Evolutionary conservation across 2,113 vertebrate genomes (phyloP), one percentile per base, ranked within the genome.

Genomic region (Narcine bancroftii): DNA sequence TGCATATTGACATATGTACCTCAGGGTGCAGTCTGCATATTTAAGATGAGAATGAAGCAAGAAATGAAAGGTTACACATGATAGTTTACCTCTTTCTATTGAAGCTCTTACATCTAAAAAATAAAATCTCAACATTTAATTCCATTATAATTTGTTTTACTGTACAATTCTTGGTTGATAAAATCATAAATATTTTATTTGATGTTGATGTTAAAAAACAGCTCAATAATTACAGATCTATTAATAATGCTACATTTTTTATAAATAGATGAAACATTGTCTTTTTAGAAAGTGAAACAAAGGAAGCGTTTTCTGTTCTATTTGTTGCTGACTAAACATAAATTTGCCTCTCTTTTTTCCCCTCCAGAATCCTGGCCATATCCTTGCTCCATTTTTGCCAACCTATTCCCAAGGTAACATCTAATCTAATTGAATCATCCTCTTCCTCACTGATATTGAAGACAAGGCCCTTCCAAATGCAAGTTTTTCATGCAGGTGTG

Each of bases 351-450:
- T 92, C 2, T 93, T 93, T 94, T 83, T 94, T 95, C 96, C 93
- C 93, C 95, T 94, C 93, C 96, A 97, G 97, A 97, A 95, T 94
- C 94, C 95, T 92, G 95, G 95, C 94, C 95, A 95, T 93, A 94
- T 93, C 93, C 95, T 95, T 92, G 93, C 95, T 95, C 93, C 94
- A 95, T 94, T 94, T 94, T 95, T 95, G 93, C 94, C 93, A 93
- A 96, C 95, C 95, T 95, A 95, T 93, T 95, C 95, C 95, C 93
- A 94, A 94, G 94, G 95, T 95, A 94, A 94, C 95, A 95, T 96
- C 94, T 93, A 95, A 94, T 95, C 93, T 94, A 95, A 95, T 95
- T 95, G 92, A 93, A 93, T 95, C 96, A 96, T 95, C 96, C 95
- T 95, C 94, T 93, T 95, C 94, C 93, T 93, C 94, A 93, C 93